Percentiles rank a stretch among this genome's conserved stretches.
Conservation (phyloP, 2,113 vertebrate genomes). For the Sinocyclocheilus grahami region DNA sequence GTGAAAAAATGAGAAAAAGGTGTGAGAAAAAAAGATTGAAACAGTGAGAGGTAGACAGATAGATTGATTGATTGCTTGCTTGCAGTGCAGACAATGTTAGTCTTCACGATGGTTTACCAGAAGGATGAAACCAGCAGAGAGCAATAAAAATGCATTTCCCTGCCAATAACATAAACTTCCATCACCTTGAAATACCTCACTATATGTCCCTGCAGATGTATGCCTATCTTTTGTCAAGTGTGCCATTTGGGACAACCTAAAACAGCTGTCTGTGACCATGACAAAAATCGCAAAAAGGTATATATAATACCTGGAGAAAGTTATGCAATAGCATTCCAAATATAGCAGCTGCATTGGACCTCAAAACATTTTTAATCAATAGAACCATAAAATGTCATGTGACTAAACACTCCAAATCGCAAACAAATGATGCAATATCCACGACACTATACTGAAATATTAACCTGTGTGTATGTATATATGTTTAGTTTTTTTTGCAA, state of each 20-base stretch:
- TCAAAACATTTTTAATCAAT: not conserved
- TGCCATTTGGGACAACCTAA: not conserved
- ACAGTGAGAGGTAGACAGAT: not conserved
- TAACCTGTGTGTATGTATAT: too few relatives aligned
- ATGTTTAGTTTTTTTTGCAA: too few relatives aligned
- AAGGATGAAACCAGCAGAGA: conserved; percentile 11
- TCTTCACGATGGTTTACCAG: not conserved
- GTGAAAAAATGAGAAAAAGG: not conserved
- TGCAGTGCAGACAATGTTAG: not conserved
- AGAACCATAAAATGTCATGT: not conserved
- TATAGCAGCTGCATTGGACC: not conserved
- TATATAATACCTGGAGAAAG: not conserved
- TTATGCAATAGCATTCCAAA: not conserved
- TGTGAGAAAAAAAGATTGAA: not conserved
- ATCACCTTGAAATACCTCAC: not conserved
- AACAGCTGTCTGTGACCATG: not conserved
- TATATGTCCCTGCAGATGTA: not conserved
- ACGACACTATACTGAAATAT: too few relatives aligned
- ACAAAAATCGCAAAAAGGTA: not conserved
- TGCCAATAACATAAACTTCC: not conserved
- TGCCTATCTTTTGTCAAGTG: not conserved
- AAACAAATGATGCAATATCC: not conserved
- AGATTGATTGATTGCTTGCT: not conserved
- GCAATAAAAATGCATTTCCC: conserved; percentile 19
- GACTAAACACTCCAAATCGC: not conserved